Conservation (phyloP, 2,113 vertebrate species). For the Solenodon paradoxus region DNA sequence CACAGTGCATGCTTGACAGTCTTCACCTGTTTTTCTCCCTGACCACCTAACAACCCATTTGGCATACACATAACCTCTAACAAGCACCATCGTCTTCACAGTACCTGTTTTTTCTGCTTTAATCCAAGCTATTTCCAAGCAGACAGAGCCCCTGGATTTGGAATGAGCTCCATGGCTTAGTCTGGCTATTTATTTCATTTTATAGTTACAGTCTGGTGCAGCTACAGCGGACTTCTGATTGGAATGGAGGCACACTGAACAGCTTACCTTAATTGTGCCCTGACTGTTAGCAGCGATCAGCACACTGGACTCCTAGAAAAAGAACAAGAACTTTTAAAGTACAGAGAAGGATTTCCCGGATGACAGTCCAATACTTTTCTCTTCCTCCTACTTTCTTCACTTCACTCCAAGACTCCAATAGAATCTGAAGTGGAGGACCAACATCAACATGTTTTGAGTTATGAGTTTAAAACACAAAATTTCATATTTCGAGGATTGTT, state of each 20-base stretch:
- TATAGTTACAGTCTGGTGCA: constrained; percentile 11
- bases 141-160: not conserved
- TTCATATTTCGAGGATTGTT: not conserved
- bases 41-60: not conserved
- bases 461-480: constrained; percentile 1
- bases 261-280: constrained; percentile 99
- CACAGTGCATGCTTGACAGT: not conserved
- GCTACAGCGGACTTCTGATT: constrained; percentile 53
- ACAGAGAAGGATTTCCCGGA: not conserved
- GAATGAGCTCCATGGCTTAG: constrained; percentile 46
- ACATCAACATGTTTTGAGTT: not conserved
- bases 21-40: not conserved
- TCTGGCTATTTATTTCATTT: constrained; percentile 17
- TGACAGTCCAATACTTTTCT: not conserved
- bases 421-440: not conserved
- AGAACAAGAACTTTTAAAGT: constrained; percentile 76
- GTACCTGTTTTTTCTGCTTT: not conserved
- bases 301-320: constrained; percentile 96
- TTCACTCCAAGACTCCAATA: not conserved
- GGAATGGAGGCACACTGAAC: constrained; percentile 61
- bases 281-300: constrained; percentile 99
- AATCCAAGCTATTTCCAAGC: constrained; percentile 6
- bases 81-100: not conserved
- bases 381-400: not conserved
- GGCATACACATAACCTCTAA: not conserved